phyloP scores from a whole-genome alignment of 2,113 vertebrate genomes.

The Procapra przewalskii region DNA sequence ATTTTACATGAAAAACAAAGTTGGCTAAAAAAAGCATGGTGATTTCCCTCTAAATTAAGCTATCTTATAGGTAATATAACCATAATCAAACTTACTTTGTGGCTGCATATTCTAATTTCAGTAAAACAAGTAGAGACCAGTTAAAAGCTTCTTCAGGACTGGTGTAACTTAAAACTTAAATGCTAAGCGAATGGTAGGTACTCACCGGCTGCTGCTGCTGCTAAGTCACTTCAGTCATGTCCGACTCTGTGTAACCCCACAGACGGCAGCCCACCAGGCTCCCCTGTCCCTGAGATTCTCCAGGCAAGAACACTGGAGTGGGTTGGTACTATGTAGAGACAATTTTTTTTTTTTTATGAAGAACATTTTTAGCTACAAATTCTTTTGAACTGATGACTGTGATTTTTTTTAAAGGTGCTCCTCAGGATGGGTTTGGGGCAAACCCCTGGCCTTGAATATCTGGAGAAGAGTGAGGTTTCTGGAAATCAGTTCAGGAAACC shows the following conservation, averaged over 20 bases:
- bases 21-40: neutral
- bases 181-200: neutral
- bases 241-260: no score
- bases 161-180: neutral
- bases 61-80: neutral
- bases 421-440: neutral
- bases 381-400: neutral
- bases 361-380: neutral
- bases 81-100: neutral
- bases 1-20: neutral
- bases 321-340: neutral
- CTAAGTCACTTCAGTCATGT: no score
- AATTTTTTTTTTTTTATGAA: neutral
- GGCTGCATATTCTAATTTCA: neutral
- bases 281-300: no score
- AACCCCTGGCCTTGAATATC: neutral
- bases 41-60: neutral
- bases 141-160: neutral
- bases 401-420: neutral
- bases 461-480: neutral
- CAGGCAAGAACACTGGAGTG: no score
- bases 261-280: no score
- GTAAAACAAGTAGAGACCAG: neutral
- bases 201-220: neutral
- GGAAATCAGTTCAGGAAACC: neutral